phyloP scores from a whole-genome alignment of 2,113 vertebrate genomes.

The Vireo altiloquus region DNA sequence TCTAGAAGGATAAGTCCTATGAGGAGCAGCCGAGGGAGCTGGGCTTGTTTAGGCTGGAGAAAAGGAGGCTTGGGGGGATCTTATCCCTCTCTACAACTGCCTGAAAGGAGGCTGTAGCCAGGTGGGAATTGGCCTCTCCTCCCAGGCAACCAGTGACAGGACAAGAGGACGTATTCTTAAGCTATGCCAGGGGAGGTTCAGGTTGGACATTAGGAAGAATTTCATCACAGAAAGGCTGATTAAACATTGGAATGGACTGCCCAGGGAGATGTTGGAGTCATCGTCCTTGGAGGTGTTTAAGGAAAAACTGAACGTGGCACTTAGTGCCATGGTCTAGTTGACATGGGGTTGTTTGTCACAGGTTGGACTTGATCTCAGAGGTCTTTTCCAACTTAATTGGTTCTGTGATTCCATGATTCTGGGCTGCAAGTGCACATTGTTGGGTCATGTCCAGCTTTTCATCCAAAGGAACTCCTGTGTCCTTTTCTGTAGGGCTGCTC shows the following conservation, averaged over 20 bases:
- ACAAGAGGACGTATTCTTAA: not conserved
- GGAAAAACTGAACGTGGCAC: not conserved
- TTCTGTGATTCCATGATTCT: not conserved
- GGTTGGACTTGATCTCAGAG: not conserved
- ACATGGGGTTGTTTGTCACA: not conserved
- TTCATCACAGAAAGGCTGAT: not conserved
- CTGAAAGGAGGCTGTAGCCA: not conserved
- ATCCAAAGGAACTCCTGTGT: not conserved
- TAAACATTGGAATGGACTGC: not conserved
- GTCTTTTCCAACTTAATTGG: not conserved
- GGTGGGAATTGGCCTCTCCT: not conserved
- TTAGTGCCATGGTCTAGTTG: not conserved
- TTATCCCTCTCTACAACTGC: not conserved
- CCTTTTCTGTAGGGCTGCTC: not conserved
- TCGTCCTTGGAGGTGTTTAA: not conserved
- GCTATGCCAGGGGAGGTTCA: not conserved
- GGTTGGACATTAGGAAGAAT: not conserved
- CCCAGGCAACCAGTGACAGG: not conserved
- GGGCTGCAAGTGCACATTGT: not conserved
- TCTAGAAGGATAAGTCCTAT: not conserved
- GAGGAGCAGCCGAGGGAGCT: too few species aligned
- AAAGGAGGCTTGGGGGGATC: not conserved
- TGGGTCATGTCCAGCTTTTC: not conserved
- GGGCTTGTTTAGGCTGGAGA: fast-evolving
- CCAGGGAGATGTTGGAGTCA: not conserved